These are phyloP conservation scores for Clarias pachynema DNA, from an alignment of 2,797 vertebrate species.

Conservation along the genomic window DNA sequence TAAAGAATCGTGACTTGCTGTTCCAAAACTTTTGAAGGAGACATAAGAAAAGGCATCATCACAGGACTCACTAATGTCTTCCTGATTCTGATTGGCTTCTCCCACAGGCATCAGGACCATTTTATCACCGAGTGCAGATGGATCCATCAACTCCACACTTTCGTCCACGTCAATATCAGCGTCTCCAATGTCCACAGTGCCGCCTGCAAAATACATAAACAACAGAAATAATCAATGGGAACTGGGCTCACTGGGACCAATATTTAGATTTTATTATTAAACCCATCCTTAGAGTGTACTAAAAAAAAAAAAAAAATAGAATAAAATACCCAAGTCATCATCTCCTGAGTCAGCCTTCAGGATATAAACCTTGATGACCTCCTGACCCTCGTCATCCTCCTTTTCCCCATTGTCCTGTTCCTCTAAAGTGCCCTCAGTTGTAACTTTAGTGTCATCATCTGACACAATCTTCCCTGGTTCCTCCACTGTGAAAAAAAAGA, in stretches of 20 bases:
- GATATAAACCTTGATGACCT: constrained; percentile 92
- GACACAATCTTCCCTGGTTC: constrained; percentile 85
- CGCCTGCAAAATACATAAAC: constrained; percentile 69
- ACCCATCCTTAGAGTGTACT: neutral
- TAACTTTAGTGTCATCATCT: constrained; percentile 78
- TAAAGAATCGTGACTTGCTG: neutral
- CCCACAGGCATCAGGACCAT: constrained; percentile 91
- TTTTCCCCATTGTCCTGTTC: constrained; percentile 69
- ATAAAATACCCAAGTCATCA: constrained; percentile 79
- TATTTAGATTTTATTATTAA: neutral
- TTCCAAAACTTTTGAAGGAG: neutral
- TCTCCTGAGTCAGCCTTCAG: constrained; percentile 89
- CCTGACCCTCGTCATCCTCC: constrained; percentile 85
- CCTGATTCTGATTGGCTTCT: constrained; percentile 83
- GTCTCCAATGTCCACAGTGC: constrained; percentile 88
- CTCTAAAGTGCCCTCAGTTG: constrained; percentile 72
- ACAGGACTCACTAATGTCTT: constrained; percentile 82
- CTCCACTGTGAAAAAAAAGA: constrained; percentile 74
- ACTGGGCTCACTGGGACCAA: neutral
- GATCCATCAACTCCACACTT: constrained; percentile 80
- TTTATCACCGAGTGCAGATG: constrained; percentile 81
- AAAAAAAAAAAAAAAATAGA: neutral
- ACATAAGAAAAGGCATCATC: neutral
- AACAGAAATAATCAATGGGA: neutral
- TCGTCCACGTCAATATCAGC: constrained; percentile 84